Conservation (phyloP, 2,113 vertebrate genomes). For the Notechis scutatus region DNA sequence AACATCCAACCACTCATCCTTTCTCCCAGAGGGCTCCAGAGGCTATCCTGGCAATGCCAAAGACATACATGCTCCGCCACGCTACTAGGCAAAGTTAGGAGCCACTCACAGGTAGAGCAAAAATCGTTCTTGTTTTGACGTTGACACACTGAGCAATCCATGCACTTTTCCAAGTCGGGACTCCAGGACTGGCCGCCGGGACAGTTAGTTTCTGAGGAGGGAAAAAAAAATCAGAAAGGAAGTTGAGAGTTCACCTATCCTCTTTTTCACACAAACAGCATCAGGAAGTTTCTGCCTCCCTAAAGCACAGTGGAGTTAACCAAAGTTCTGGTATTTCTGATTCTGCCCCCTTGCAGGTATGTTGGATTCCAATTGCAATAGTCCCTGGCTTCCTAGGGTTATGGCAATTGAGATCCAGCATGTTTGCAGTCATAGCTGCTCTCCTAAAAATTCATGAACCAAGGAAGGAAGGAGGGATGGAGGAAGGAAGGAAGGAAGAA, state of each 20-base stretch:
- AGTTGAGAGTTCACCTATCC: neutral
- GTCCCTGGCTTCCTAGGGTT: neutral
- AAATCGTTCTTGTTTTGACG: slow-evolving; percentile 26
- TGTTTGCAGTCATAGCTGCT: neutral
- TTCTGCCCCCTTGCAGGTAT: neutral
- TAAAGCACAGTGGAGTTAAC: neutral
- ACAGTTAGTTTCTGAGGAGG: neutral
- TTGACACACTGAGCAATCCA: slow-evolving; percentile 23
- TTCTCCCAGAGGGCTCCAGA: neutral
- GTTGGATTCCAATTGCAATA: neutral
- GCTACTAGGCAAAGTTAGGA: no score
- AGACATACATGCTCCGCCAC: neutral
- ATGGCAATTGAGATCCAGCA: neutral
- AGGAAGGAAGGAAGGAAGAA: neutral
- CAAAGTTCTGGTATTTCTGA: neutral
- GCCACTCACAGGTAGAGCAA: slow-evolving; percentile 18
- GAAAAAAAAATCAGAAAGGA: neutral
- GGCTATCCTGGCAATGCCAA: neutral
- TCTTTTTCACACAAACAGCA: neutral
- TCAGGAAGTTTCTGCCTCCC: neutral
- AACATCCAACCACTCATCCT: neutral
- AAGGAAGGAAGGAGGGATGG: no score
- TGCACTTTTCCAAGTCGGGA: slow-evolving; percentile 10
- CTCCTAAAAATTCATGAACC: neutral
- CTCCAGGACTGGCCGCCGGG: slow-evolving; percentile 19